A percentile compares a stretch with the other conserved stretches of the same genome.
Conservation (phyloP, 30 jellyfish, hydroid and myxozoan species). For the Aurelia coerulea region DNA sequence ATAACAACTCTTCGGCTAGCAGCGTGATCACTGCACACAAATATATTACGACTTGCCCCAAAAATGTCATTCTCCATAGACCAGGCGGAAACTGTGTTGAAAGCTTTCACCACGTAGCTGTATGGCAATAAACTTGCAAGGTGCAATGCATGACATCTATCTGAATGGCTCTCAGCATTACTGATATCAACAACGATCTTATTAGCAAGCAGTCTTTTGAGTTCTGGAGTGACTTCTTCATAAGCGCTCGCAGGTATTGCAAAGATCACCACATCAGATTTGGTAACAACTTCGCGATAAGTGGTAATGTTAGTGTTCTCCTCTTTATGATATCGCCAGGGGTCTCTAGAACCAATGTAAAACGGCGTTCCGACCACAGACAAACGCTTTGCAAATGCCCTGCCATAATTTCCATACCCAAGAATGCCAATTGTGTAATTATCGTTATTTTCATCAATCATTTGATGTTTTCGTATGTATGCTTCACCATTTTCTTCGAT, state of each 20-base stretch:
- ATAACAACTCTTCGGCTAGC: slow-evolving; percentile 38
- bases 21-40: slow-evolving; percentile 66
- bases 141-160: slow-evolving; percentile 70
- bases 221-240: slow-evolving; percentile 30
- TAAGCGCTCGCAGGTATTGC: slow-evolving; percentile 65
- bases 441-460: not conserved
- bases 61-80: slow-evolving; percentile 69
- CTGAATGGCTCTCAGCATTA: slow-evolving; percentile 49
- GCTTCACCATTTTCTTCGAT: not conserved
- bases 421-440: slow-evolving; percentile 31
- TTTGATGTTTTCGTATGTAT: not conserved
- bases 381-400: slow-evolving; percentile 69
- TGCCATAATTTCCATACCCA: slow-evolving; percentile 85
- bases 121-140: slow-evolving; percentile 65
- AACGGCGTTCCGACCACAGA: slow-evolving; percentile 40
- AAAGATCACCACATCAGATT: slow-evolving; percentile 60
- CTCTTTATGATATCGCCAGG: slow-evolving; percentile 21
- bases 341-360: slow-evolving; percentile 42
- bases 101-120: slow-evolving; percentile 72
- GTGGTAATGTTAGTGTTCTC: slow-evolving; percentile 7
- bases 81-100: slow-evolving; percentile 90
- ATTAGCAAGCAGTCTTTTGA: slow-evolving; percentile 13
- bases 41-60: slow-evolving; percentile 75
- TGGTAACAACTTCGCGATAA: slow-evolving; percentile 56
- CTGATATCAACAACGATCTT: slow-evolving; percentile 88